These are phyloP conservation scores for Gephyroberyx darwinii DNA, from an alignment of 2,797 vertebrate genomes.

Conservation along the genomic window DNA sequence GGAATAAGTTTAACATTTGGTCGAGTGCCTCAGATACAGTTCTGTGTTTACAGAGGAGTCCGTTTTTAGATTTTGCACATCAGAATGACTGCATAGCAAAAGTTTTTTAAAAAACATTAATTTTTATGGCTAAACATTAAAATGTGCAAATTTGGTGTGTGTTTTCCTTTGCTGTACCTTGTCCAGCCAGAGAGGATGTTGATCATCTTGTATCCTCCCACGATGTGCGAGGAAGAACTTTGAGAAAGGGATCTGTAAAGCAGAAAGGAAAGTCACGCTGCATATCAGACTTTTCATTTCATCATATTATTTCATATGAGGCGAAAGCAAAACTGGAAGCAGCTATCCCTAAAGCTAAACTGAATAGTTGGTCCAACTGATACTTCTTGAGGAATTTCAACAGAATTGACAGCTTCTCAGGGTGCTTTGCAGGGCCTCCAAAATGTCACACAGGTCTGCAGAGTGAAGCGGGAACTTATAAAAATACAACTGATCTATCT, in stretches of 20 bases:
- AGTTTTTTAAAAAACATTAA: too few relatives aligned
- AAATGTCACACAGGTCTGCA: background rate
- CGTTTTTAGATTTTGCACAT: too few relatives aligned
- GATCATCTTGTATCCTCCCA: constrained; percentile 91
- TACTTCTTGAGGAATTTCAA: background rate
- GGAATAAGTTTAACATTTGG: background rate
- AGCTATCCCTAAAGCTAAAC: background rate
- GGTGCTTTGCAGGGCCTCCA: background rate
- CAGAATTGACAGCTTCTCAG: background rate
- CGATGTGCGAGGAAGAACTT: constrained; percentile 93
- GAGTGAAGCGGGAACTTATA: background rate
- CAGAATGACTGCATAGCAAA: too few relatives aligned
- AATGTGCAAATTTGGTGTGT: background rate
- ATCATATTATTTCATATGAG: background rate
- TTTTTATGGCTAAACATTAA: too few relatives aligned
- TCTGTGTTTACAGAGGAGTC: too few relatives aligned
- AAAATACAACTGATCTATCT: background rate
- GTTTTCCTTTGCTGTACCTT: constrained; percentile 79
- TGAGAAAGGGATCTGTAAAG: constrained; percentile 92
- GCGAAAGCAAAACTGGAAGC: background rate
- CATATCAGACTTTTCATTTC: background rate
- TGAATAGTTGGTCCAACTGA: too few relatives aligned
- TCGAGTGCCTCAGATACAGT: background rate
- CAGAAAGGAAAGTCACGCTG: background rate
- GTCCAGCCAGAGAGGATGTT: constrained; percentile 86